phyloP scores from a whole-genome alignment of 2,888 invertebrate species.

The Lamellibrachia columna region DNA sequence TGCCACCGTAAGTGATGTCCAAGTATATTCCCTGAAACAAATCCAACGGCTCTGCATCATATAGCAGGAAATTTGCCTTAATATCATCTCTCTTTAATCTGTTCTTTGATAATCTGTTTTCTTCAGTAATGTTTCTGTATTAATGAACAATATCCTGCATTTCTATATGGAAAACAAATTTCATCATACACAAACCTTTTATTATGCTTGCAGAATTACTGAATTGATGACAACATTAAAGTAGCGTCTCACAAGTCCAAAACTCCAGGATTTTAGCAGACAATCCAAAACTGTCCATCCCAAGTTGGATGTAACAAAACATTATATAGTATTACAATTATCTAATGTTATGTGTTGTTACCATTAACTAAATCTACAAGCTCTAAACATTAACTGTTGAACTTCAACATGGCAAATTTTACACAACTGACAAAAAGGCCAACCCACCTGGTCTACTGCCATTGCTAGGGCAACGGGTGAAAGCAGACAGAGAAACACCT shows the following conservation, averaged over 20 bases:
- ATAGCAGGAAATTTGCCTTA: background rate
- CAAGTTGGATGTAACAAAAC: background rate
- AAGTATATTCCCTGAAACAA: slow-evolving; percentile 52
- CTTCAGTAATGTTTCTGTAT: background rate
- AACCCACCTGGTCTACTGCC: slow-evolving; percentile 82
- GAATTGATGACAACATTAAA: background rate
- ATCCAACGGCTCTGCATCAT: background rate
- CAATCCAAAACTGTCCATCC: background rate
- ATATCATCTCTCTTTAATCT: too few relatives aligned
- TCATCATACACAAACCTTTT: background rate
- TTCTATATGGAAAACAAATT: background rate
- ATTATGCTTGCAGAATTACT: background rate
- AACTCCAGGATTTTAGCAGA: background rate
- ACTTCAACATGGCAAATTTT: background rate
- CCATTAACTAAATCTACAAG: background rate
- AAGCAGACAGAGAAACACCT: slow-evolving; percentile 82
- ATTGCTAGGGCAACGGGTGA: slow-evolving; percentile 85
- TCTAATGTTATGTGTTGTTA: background rate
- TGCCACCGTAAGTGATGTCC: slow-evolving; percentile 51
- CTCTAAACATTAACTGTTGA: background rate
- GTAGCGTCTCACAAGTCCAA: background rate
- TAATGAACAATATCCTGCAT: background rate
- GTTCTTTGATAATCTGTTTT: too few relatives aligned
- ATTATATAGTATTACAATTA: background rate
- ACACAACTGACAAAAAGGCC: background rate